These are phyloP conservation scores for Drosophila villosipedis DNA, from an alignment of 2,888 invertebrate genomes.

Conservation along the genomic window DNA sequence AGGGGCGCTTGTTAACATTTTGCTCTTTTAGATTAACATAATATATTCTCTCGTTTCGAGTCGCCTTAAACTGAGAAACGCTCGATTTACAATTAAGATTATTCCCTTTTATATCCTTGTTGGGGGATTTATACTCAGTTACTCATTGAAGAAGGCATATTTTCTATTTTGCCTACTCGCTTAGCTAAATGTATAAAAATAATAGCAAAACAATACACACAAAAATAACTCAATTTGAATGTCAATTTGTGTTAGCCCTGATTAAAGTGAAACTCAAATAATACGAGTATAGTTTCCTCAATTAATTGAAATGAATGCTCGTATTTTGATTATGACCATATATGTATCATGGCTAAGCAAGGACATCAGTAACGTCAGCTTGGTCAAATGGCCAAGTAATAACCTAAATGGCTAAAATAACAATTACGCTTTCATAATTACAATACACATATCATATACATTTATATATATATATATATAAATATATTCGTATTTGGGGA, in stretches of 20 bases:
- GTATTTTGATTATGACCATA: slow-evolving; percentile 1
- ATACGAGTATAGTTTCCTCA: background rate
- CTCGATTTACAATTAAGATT: background rate
- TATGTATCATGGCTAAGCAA: slow-evolving; percentile 4
- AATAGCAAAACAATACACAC: background rate
- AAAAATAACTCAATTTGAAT: background rate
- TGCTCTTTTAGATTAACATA: background rate
- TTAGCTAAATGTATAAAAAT: background rate
- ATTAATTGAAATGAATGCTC: slow-evolving; percentile 1
- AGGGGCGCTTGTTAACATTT: background rate
- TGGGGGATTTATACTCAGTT: no score
- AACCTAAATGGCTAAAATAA: slow-evolving; percentile 3
- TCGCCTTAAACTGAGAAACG: background rate
- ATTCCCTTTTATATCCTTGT: background rate
- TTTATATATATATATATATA: slow-evolving; percentile 8
- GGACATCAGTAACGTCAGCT: slow-evolving; percentile 15
- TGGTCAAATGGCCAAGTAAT: slow-evolving; percentile 1
- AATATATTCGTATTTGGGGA: background rate
- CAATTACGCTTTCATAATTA: slow-evolving; percentile 38
- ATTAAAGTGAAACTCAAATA: background rate
- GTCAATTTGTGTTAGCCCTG: background rate
- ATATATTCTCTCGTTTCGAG: background rate
- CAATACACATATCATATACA: slow-evolving; percentile 20
- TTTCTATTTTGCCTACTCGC: background rate
- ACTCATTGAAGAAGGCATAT: background rate